These are phyloP conservation scores for Caretta caretta DNA, from an alignment of 2,113 vertebrate genomes.

Conservation along the genomic window DNA sequence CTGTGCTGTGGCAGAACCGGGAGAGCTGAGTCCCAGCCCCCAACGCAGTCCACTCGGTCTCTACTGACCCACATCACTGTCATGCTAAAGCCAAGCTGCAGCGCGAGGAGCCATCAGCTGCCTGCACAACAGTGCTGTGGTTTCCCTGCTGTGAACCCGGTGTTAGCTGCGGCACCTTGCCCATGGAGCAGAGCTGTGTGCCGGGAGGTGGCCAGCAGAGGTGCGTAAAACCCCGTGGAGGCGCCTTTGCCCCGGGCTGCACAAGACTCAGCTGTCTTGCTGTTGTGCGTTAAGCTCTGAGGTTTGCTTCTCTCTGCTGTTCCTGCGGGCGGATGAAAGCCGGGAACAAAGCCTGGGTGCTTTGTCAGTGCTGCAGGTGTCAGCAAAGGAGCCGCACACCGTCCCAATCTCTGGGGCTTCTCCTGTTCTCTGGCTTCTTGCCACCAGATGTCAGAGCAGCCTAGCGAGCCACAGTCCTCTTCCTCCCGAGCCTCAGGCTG, in stretches of 20 bases:
- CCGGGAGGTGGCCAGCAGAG: too few relatives aligned
- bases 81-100: not conserved
- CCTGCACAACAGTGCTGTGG: not conserved
- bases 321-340: not conserved
- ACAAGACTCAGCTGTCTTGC: not conserved
- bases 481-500: not conserved
- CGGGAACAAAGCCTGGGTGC: not conserved
- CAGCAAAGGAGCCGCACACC: not conserved
- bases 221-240: too few relatives aligned
- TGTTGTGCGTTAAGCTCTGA: not conserved
- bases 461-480: not conserved
- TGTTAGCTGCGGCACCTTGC: not conserved
- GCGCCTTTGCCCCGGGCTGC: not conserved
- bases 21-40: not conserved
- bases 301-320: not conserved
- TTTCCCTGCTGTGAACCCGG: too few relatives aligned
- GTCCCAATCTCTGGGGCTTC: not conserved
- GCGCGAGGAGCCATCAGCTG: not conserved
- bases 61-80: not conserved
- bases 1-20: not conserved
- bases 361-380: not conserved
- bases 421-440: not conserved
- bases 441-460: conserved; percentile 57
- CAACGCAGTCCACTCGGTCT: too few relatives aligned
- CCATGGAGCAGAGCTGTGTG: not conserved